phyloP scores from a whole-genome alignment of 2,888 invertebrate genomes.

The Phortica okadai region DNA sequence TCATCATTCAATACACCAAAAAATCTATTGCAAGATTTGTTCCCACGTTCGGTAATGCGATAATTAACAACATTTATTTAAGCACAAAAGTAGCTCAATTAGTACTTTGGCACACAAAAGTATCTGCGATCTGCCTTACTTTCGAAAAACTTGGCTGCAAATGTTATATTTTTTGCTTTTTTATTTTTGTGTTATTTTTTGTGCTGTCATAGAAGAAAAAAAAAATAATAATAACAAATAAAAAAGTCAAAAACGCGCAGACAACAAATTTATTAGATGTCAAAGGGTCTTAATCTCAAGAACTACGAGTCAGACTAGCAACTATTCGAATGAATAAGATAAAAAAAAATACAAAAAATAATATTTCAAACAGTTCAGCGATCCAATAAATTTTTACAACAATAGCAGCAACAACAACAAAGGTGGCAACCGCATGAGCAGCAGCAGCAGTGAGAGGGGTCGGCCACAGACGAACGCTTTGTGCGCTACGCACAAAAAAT shows the following conservation, averaged over 20 bases:
- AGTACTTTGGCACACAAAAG: too few relatives aligned
- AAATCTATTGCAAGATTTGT: too few relatives aligned
- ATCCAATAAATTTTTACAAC: not conserved
- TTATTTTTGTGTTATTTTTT: constrained; percentile 41
- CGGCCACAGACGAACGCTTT: not conserved
- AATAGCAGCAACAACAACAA: not conserved
- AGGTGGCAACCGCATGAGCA: not conserved
- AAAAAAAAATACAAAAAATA: not conserved
- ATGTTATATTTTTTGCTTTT: constrained; percentile 40
- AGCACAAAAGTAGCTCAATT: too few relatives aligned
- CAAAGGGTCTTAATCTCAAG: constrained; percentile 67
- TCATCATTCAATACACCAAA: too few relatives aligned
- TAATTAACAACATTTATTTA: too few relatives aligned
- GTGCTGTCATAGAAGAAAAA: constrained; percentile 39
- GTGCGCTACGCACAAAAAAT: too few relatives aligned
- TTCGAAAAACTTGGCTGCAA: constrained; percentile 4
- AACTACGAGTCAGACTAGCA: constrained; percentile 25
- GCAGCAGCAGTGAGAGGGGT: not conserved
- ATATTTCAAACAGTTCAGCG: constrained; percentile 35
- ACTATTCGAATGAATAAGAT: not conserved
- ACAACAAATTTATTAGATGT: constrained; percentile 68
- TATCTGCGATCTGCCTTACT: too few relatives aligned
- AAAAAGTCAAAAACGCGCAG: constrained; percentile 45
- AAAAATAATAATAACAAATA: not conserved
- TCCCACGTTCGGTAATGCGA: too few relatives aligned